Base-by-base conservation (phyloP, 2,888 invertebrate species). In the Macrostomum cliftonense region DNA sequence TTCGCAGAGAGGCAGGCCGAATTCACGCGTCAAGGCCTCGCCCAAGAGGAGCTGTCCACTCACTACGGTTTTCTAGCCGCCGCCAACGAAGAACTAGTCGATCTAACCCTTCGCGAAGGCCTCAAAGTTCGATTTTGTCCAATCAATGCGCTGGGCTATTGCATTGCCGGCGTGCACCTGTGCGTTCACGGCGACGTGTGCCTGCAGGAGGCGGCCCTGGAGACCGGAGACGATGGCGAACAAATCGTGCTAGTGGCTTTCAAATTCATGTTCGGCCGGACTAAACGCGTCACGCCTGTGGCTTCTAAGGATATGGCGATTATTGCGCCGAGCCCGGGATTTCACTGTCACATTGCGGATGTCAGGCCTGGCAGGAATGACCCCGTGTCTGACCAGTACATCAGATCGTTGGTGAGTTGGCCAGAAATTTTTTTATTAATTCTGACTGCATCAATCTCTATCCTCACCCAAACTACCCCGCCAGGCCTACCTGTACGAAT, bases 401-500 rank as follows among this genome's bases (percentile, higher is more conserved):
- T 46, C 17, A 46, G 42, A 37, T 46, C 46, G 12, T 40, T 46
- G 46, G 46, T 46, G 42, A 14, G 46, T 39, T 13, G 17, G 5
- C 14, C 19, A 46, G 39, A 28, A 9, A 9, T 28, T 4, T 9
- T 9, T 28, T 9, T 7, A 9, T 4, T 4, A 4, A 28, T 28
- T 9, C 4, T 28, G 9, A 28, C 28, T 28, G 28, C 9, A 9
- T 28, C 28, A 28, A 9, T 28, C 28, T 7, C 5, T 28, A 28
- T n/a, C n/a, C n/a, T n/a, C n/a, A n/a, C n/a, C n/a, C n/a, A n/a
- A n/a, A n/a, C n/a, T n/a, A n/a, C n/a, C n/a, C n/a, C n/a, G n/a
- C 16, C 46, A 46, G 44, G 47, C 46, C 12, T 47, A 49, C 28
- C 45, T 47, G 14, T 47, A 47, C 43, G 47, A 47, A 20, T 47